Base-by-base conservation (phyloP, 2,797 vertebrate species). In the Gymnodraco acuticeps region DNA sequence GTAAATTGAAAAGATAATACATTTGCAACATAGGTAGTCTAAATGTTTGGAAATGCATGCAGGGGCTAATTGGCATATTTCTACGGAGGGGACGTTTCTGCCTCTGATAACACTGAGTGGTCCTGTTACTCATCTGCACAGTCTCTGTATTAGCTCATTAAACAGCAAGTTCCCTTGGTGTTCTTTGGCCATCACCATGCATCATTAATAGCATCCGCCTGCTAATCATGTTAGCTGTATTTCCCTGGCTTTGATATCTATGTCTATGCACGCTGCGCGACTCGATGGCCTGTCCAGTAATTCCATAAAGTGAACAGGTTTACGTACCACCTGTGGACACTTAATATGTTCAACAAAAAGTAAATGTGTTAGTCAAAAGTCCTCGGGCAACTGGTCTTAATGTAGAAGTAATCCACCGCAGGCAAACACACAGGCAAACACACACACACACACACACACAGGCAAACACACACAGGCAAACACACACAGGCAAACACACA, bases 121-220 rank as follows among this genome's bases (percentile, higher is more conserved):
- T 78, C 81, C 70, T 83, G 75, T 76, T 75, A 70, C 84, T 89
- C 88, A 93, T 92, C 90, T 90, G 89, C 73, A 83, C 80, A 55
- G 70, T 67, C 82, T 80, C 78, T 75, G 77, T 70, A 85, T 86
- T 84, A 77, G 87, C 86, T 88, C 87, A 91, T 94, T 92, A 92
- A 89, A 89, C 73, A 75, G 74, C 84, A 48, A 66, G 81, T 84
- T 87, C 87, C 77, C 87, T 80, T 68, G 52, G 86, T 60, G 73
- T 89, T 87, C 82, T 84, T 73, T 83, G 86, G 85, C 82, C 83
- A 87, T 89, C 81, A 81, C 84, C 80, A 79, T 69, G 83, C 88
- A 89, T 89, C 87, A 89, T 92, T 91, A 91, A 88, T 85, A 77
- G 84, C 50, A 82, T 83, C 78, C 61, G 81, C 74, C 77, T 74